A percentile compares a stretch with the other conserved stretches of the same genome.
phyloP scores from a whole-genome alignment of 1,140 invertebrate species.

The Caenorhabditis latens region DNA sequence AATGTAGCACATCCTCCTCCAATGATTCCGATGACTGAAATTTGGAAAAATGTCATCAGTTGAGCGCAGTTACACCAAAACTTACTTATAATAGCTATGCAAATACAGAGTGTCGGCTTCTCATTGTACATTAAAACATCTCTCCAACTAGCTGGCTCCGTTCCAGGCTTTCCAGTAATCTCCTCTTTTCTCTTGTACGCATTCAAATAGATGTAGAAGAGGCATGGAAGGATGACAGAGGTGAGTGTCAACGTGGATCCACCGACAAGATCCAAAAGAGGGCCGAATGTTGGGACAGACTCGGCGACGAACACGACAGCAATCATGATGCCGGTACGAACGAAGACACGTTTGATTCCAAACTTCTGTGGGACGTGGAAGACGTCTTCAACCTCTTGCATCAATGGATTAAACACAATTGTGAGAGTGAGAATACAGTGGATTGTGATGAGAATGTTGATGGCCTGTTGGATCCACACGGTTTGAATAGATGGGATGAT shows the following conservation, averaged over 20 bases:
- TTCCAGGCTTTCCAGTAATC: constrained; percentile 54
- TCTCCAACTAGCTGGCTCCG: constrained; percentile 6
- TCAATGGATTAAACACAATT: constrained; percentile 76
- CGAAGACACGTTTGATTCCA: constrained; percentile 84
- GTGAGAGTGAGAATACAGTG: constrained; percentile 76
- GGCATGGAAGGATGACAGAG: constrained; percentile 78
- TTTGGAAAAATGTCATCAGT: background rate
- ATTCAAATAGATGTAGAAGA: constrained; percentile 74
- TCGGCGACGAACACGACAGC: constrained; percentile 86
- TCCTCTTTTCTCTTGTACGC: constrained; percentile 63
- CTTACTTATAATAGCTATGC: constrained; percentile 70
- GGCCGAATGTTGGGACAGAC: constrained; percentile 87
- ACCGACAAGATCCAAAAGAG: constrained; percentile 87
- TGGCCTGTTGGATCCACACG: constrained; percentile 71
- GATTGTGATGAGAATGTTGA: constrained; percentile 76
- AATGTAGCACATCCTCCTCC: constrained; percentile 74
- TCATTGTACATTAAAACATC: constrained; percentile 67
- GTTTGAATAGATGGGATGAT: constrained; percentile 73
- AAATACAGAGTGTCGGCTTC: constrained; percentile 64
- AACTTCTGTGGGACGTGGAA: constrained; percentile 81
- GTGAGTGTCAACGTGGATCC: constrained; percentile 85
- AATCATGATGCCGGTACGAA: constrained; percentile 84
- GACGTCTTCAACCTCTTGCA: constrained; percentile 76
- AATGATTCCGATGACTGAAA: constrained; percentile 72
- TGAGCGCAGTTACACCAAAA: constrained; percentile 15